Base-by-base conservation (phyloP, 2,113 vertebrate genomes). In the Megaptera novaeangliae region DNA sequence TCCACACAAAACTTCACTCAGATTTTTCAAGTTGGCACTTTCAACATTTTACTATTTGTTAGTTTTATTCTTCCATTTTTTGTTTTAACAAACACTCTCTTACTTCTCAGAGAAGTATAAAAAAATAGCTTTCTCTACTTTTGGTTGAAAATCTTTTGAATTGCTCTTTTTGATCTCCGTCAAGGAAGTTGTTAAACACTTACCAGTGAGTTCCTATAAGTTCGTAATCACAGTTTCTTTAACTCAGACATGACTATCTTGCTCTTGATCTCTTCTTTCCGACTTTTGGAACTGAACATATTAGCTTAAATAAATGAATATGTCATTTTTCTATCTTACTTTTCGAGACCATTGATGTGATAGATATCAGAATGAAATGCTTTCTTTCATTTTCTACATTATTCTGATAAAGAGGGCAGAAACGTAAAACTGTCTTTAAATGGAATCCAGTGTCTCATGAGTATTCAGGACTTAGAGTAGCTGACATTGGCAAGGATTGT, bases 271-370 rank as follows among this genome's bases (percentile, higher is more conserved):
- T 95, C 15, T 81, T 92, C 44, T 85, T 55, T 92, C 64, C 3
- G n/a, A 91, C 20, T 91, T 90, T 83, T 77, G 20, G 12, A 91
- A 68, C 4, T 44, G 52, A 93, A 63, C 13, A 27, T 84, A 81
- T 66, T 81, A 74, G 63, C 41, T 93, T 90, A 90, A 95, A 87
- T 95, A 96, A 97, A 96, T 93, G 61, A 82, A 36, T 71, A 46
- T 94, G 93, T 69, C 91, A 81, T 91, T 95, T 94, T 80, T 85
- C 82, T 89, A 59, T 83, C 92, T 97, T 81, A 64, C 12, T 86
- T 87, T 95, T 87, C 15, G 63, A 94, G 84, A 92, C 39, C 64
- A 78, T 5, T 27, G n/a, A 81, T 71, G 72, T 84, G 57, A 72
- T 81, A 97, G 78, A 89, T 66, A 91, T 46, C 78, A 86, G 63